Evolutionary conservation across 2,113 vertebrate species (phyloP).

Genomic region (Elanoides forficatus): DNA sequence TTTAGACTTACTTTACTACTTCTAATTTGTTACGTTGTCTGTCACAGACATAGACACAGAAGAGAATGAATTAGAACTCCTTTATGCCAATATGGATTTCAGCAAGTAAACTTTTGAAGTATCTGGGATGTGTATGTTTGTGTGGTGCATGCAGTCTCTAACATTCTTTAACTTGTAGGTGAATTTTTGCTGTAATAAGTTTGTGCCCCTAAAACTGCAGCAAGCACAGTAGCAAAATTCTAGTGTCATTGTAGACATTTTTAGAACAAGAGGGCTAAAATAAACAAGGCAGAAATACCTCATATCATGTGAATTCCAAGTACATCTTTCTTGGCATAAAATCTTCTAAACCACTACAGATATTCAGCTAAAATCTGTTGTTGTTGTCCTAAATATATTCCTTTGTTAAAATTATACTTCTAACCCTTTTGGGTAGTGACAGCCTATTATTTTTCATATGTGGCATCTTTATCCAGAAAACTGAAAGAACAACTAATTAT

Average conservation of each 20-base stretch:
- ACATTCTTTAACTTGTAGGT: background rate
- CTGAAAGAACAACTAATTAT: constrained; percentile 82
- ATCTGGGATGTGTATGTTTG: background rate
- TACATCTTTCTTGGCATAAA: background rate
- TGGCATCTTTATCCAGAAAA: constrained; percentile 69
- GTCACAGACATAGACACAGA: background rate
- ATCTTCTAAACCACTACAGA: constrained; percentile 10
- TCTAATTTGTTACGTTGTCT: background rate
- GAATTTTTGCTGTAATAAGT: background rate
- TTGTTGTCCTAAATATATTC: constrained; percentile 61
- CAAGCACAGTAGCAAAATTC: background rate
- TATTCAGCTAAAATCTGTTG: constrained; percentile 32
- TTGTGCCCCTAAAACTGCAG: background rate
- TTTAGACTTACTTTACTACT: background rate
- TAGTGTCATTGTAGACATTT: background rate
- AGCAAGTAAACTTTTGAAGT: background rate
- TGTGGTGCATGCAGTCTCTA: accelerated
- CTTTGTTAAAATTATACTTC: constrained; percentile 61
- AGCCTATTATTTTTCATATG: constrained; percentile 77
- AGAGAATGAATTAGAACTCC: background rate
- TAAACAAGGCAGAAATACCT: background rate
- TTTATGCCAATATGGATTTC: background rate
- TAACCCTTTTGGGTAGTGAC: constrained; percentile 68
- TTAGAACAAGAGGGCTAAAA: background rate
- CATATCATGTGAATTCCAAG: background rate